phyloP scores from a whole-genome alignment of 2,113 vertebrate genomes.

The Phyllopteryx taeniolatus region DNA sequence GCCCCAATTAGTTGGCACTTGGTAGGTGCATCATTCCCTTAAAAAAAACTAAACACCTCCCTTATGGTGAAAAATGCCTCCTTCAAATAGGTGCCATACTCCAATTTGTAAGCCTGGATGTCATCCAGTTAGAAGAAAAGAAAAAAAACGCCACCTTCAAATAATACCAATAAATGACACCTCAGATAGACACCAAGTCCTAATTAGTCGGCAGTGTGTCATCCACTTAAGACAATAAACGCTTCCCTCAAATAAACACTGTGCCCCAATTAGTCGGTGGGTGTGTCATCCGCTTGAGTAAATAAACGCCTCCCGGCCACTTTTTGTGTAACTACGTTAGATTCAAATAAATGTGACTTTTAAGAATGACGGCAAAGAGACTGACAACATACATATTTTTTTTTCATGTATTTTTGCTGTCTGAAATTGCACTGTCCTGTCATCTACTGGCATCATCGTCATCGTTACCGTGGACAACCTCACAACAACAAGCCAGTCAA shows the following conservation, averaged over 20 bases:
- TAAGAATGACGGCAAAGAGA: slow-evolving; percentile 12
- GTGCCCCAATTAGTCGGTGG: not conserved
- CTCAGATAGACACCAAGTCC: not conserved
- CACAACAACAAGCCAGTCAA: slow-evolving; percentile 60
- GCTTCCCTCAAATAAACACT: not conserved
- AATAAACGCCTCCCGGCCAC: not conserved
- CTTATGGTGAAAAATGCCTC: too few relatives aligned
- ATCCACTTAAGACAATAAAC: not conserved
- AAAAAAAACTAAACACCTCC: too few relatives aligned
- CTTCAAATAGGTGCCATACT: too few relatives aligned
- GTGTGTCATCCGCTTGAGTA: not conserved
- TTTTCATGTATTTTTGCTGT: slow-evolving; percentile 31
- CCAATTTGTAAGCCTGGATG: too few relatives aligned
- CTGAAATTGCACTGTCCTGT: slow-evolving; percentile 35
- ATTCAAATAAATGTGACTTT: slow-evolving; percentile 26
- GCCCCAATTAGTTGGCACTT: too few relatives aligned
- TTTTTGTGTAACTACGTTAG: not conserved
- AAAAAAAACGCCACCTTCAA: not conserved
- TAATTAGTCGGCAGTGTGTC: not conserved
- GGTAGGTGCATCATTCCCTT: too few relatives aligned
- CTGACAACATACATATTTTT: slow-evolving; percentile 16
- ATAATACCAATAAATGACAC: not conserved
- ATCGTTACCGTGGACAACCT: slow-evolving; percentile 31
- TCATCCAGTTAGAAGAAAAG: too few relatives aligned
- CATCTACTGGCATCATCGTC: not conserved